Evolutionary conservation across 2,888 invertebrate genomes (phyloP), one percentile per base, ranked within the genome.

Genomic region (Invenusta paracnida): DNA sequence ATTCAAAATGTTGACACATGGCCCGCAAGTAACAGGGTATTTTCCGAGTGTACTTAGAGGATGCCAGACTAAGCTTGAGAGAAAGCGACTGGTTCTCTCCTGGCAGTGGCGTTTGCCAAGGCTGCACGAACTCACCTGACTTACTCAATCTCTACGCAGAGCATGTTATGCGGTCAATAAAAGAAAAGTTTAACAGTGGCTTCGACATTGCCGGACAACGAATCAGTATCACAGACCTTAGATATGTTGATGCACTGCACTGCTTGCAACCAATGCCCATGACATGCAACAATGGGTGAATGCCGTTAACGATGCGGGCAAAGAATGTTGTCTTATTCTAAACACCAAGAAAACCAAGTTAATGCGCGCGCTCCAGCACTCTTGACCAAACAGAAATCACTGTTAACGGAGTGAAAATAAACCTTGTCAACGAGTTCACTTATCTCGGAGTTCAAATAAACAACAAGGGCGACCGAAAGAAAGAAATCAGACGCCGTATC

Each of bases 151-250:
- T 48, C 48, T 48, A 48, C 48, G 17, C 48, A 5, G 48, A 48
- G 17, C 48, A 48, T 48, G 17, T 48, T 17, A 48, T 48, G 48
- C 27, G 85, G 29, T 13, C 17, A 29, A 29, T 17, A 85, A 85
- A 29, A 30, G 29, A 85, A 85, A 86, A 17, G 85, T 23, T 85
- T 27, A 85, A 85, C 17, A 85, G 29, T 13, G 29, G 81, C 25
- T 28, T 29, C 29, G 27, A 81, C 1, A 81, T 29, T 23, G 27
- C n/a, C 23, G 27, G 82, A n/a, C 1, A 81, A n/a, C 5, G 48
- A 48, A 48, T 48, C 48, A 48, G n/a, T n/a, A n/a, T n/a, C n/a
- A n/a, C n/a, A n/a, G n/a, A n/a, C n/a, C n/a, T n/a, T n/a, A n/a
- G n/a, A n/a, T n/a, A n/a, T n/a, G n/a, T n/a, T n/a, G n/a, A n/a